Evolutionary conservation across 2,113 vertebrate genomes (phyloP).

Genomic region (Marmota flaviventris): DNA sequence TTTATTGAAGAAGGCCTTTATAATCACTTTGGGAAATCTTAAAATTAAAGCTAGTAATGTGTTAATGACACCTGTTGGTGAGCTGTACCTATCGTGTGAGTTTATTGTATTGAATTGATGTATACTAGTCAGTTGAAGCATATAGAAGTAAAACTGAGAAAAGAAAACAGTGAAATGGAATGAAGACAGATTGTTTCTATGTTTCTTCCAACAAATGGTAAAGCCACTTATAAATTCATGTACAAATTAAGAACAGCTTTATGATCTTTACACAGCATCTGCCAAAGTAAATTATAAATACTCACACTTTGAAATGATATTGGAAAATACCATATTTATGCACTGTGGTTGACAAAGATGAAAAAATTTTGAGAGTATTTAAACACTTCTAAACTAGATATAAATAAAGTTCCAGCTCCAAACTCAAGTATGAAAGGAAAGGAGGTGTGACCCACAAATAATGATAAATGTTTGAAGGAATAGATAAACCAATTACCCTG

Average conservation of each 20-base stretch:
- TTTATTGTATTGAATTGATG: background rate
- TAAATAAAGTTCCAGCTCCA: background rate
- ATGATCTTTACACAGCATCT: slow-evolving; percentile 65
- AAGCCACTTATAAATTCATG: slow-evolving; percentile 67
- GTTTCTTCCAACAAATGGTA: slow-evolving; percentile 68
- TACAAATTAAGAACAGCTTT: slow-evolving; percentile 71
- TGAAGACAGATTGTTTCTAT: slow-evolving; percentile 58
- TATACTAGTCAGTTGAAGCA: background rate
- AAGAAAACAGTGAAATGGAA: slow-evolving; percentile 60
- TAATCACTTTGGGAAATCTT: slow-evolving; percentile 31
- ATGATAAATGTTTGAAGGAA: background rate
- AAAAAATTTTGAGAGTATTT: background rate
- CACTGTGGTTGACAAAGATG: slow-evolving; percentile 41
- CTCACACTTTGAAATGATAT: slow-evolving; percentile 69
- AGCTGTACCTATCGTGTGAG: slow-evolving; percentile 37
- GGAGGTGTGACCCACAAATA: background rate
- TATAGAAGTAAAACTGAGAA: background rate
- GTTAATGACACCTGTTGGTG: background rate
- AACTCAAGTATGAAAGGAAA: background rate
- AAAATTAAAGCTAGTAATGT: background rate
- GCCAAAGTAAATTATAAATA: slow-evolving; percentile 77
- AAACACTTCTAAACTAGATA: background rate
- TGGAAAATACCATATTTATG: slow-evolving; percentile 64
- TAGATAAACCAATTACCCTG: no score
- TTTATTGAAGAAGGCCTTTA: slow-evolving; percentile 47